Conservation (phyloP, 2,797 vertebrate species). For the Eidolon dupreanum region DNA sequence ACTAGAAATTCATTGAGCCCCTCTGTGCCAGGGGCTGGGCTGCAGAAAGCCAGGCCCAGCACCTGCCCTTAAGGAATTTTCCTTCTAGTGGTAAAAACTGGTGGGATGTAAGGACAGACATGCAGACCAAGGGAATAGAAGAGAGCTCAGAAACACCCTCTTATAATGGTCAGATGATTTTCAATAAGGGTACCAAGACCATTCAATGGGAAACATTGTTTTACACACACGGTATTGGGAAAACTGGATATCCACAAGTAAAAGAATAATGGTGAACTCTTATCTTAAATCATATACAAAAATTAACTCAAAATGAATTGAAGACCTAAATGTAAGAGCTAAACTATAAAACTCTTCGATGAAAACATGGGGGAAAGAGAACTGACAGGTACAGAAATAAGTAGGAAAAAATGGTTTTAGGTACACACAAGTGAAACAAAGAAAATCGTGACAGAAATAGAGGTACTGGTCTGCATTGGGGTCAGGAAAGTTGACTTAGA, state of each 20-base stretch:
- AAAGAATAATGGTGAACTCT: background rate
- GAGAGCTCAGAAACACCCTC: background rate
- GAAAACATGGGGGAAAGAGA: background rate
- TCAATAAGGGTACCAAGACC: background rate
- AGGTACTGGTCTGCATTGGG: fast-evolving
- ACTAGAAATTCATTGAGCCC: background rate
- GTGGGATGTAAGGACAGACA: background rate
- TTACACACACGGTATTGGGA: background rate
- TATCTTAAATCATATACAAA: background rate
- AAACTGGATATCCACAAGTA: background rate
- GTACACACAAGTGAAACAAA: background rate
- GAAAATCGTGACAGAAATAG: background rate
- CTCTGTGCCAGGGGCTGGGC: background rate
- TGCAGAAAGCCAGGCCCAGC: background rate
- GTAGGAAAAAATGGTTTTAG: background rate
- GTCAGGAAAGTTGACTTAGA: background rate
- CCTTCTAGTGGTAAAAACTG: background rate
- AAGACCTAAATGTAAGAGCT: background rate
- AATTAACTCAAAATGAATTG: background rate
- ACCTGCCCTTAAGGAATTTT: background rate
- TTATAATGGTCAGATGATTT: background rate
- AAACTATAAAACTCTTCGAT: background rate
- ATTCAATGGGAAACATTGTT: background rate
- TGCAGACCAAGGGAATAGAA: background rate
- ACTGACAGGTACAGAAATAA: fast-evolving